A percentile compares a stretch with the other conserved stretches of the same genome.
Conservation (phyloP, 1,140 invertebrate species). For the Neodiprion lecontei region DNA sequence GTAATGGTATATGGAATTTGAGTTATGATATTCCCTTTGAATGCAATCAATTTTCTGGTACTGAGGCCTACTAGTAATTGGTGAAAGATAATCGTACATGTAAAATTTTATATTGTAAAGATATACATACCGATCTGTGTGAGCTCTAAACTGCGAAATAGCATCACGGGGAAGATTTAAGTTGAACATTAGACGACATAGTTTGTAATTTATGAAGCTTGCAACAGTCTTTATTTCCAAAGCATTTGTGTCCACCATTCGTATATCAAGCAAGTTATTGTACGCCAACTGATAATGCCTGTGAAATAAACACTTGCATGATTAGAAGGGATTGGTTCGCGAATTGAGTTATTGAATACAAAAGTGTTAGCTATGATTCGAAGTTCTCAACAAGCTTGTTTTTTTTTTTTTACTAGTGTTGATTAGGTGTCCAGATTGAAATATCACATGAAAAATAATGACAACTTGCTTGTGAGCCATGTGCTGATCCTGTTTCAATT, state of each 20-base stretch:
- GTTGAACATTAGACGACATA: slow-evolving; percentile 88
- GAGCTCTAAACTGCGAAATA: slow-evolving; percentile 90
- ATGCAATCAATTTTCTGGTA: too few relatives aligned
- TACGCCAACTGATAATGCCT: slow-evolving; percentile 95
- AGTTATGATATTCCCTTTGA: too few relatives aligned
- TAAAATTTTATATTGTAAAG: neutral
- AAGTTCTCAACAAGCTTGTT: too few relatives aligned
- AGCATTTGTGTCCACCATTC: slow-evolving; percentile 88
- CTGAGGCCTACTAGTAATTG: neutral
- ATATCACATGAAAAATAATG: slow-evolving; percentile 23
- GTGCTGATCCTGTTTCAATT: slow-evolving; percentile 88
- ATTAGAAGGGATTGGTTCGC: slow-evolving; percentile 13
- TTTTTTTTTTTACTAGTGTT: slow-evolving; percentile 8
- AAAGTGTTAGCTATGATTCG: too few relatives aligned
- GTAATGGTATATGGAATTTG: slow-evolving; percentile 2
- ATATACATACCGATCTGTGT: slow-evolving; percentile 74
- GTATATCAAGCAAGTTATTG: slow-evolving; percentile 84
- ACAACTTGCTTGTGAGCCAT: slow-evolving; percentile 83
- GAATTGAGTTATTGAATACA: slow-evolving; percentile 9
- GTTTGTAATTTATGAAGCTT: slow-evolving; percentile 94
- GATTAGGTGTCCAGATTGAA: slow-evolving; percentile 21
- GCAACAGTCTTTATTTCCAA: slow-evolving; percentile 95
- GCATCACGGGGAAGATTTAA: slow-evolving; percentile 90
- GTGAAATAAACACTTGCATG: slow-evolving; percentile 43
- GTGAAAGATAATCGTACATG: neutral